Evolutionary conservation across 2,113 vertebrate genomes (phyloP), one percentile per base, ranked within the genome.

Genomic region (Mungos mungo): DNA sequence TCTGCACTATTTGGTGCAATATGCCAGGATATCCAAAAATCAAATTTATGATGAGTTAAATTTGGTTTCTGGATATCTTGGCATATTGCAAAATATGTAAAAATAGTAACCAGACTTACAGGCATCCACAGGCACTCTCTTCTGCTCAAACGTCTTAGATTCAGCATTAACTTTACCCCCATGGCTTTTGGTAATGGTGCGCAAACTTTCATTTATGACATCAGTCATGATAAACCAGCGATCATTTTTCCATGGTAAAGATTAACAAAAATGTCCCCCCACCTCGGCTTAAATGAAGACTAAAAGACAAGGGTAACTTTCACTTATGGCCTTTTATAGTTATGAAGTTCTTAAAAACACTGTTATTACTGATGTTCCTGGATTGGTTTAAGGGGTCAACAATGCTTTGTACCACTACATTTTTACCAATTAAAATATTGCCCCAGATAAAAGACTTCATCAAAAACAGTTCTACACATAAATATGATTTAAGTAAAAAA

Each of bases 301-400:
- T 66, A 88, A 96, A 93, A 65, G 50, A n/a, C 84, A 96, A 85
- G 23, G 10, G 29, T 60, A 85, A 85, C 35, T 89, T 92, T 74
- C 27, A 85, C 54, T 57, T 57, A 57, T 57, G 57, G 57, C 57
- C 57, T 57, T 57, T 57, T 23, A 57, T 57, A 57, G 57, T 57
- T 57, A 57, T 8, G 57, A 23, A 23, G 57, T 65, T 91, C 23
- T 65, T 94, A 91, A 65, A n/a, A 77, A 69, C 72, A 90, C 16
- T 63, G 13, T 80, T 72, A 65, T 88, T 38, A 83, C 6, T 76
- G 38, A 52, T 3, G 45, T 14, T 80, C 45, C 69, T 63, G 85
- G 45, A 89, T 29, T 38, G 63, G 27, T 66, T 92, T 94, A 54
- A 60, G 68, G 33, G 38, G 41, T 11, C 63, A 85, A 85, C 1